These are phyloP conservation scores for Clepsis dumicolana DNA, from an alignment of 2,888 invertebrate species.

Conservation along the genomic window DNA sequence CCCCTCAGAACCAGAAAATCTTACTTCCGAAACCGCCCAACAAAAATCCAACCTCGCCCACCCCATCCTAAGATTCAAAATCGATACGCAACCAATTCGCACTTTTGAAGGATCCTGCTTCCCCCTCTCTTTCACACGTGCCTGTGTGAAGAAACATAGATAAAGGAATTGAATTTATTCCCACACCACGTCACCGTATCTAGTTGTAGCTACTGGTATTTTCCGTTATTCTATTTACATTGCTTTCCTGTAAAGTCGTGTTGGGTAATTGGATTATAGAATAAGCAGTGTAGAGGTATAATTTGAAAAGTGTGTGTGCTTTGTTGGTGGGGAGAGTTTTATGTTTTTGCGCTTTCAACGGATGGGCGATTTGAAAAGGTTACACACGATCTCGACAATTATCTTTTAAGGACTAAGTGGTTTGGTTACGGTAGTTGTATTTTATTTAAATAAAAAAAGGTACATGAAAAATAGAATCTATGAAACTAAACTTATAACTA, in stretches of 20 bases:
- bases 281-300: conserved; percentile 32
- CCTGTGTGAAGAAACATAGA: conserved; percentile 79
- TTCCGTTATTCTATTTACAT: conserved; percentile 51
- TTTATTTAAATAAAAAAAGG: too few relatives aligned
- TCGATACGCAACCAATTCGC: conserved; percentile 49
- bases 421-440: background rate
- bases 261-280: background rate
- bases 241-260: conserved; percentile 36
- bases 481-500: too few relatives aligned
- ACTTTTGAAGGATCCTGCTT: conserved; percentile 75
- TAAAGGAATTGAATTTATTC: conserved; percentile 82
- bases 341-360: conserved; percentile 25
- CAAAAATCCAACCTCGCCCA: conserved; percentile 50
- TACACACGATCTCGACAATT: conserved; percentile 16
- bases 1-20: conserved; percentile 53
- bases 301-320: background rate
- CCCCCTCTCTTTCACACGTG: conserved; percentile 72
- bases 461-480: too few relatives aligned
- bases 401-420: conserved; percentile 8
- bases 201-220: conserved; percentile 59
- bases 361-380: conserved; percentile 20
- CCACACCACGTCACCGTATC: conserved; percentile 58
- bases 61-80: conserved; percentile 41
- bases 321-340: conserved; percentile 15
- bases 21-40: conserved; percentile 51